Base-by-base conservation (phyloP, 35 echinoderm and acorn worm species). In the Apostichopus japonicus region DNA sequence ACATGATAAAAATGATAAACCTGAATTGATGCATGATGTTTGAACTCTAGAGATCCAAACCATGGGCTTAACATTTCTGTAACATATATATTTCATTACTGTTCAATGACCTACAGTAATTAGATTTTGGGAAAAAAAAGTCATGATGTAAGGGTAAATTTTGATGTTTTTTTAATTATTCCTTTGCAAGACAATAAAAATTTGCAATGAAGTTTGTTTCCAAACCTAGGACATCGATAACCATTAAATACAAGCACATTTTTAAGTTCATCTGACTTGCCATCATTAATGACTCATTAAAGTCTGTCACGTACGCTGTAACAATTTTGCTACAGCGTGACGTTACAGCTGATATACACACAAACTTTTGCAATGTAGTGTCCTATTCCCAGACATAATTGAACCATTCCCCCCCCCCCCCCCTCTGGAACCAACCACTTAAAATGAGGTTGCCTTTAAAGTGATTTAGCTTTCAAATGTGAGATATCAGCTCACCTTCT, bases 261-360 rank as follows among this genome's bases (percentile, higher is more conserved):
- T 67, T 67, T n/a, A 14, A 67, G 63, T 10, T 9, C 17, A 67
- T 9, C 63, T 67, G 62, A 11, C 62, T 67, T 67, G 62, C 17
- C n/a, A 4, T 9, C 17, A 4, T 67, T 67, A 7, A 67, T 67
- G 16, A 65, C 8, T 65, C 1, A 11, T 9, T 65, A 33, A 33
- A 33, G 27, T 33, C 27, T 33, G 27, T 33, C 27, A 33, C 27
- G 27, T 33, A 33, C 27, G 9, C 8, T 65, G 62, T 65, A 65
- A 65, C 62, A 65, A 65, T 11, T 11, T 65, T 65, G 62, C 16
- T 65, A 65, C 4, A 2, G 62, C 62, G 8, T 65, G 62, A 65
- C 62, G 16, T 65, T 86, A 86, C 56, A 86, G 24, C 83, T 87
- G 57, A 22, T 57, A 54, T 17, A 87, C 57, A 87, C 84, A 67